phyloP scores from a whole-genome alignment of 2,888 invertebrate species.

The Lepetodrilus schrolli region DNA sequence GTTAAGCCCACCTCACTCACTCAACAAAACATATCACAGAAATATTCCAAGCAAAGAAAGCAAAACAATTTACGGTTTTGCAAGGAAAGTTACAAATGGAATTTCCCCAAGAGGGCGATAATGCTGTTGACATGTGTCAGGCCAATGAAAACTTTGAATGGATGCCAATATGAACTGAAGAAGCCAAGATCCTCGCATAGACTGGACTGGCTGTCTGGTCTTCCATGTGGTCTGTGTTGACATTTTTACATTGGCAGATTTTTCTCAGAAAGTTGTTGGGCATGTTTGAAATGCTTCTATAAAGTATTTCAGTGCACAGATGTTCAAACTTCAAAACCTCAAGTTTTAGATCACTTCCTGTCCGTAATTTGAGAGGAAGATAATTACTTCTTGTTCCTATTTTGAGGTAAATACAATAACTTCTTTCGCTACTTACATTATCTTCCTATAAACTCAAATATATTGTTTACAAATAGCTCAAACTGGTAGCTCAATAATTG shows the following conservation, averaged over 20 bases:
- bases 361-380: background rate
- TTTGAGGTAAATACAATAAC: background rate
- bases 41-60: too few species aligned
- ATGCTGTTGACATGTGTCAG: background rate
- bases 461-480: background rate
- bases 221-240: background rate
- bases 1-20: too few species aligned
- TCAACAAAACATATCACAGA: too few species aligned
- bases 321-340: background rate
- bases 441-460: background rate
- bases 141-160: background rate
- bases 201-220: too few species aligned
- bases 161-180: background rate
- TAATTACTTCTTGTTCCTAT: background rate
- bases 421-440: background rate
- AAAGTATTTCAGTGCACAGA: too few species aligned
- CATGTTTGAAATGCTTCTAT: too few species aligned
- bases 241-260: slow-evolving; percentile 6
- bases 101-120: background rate
- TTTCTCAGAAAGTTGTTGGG: background rate
- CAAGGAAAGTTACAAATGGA: background rate
- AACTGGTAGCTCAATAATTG: too few species aligned
- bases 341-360: background rate
- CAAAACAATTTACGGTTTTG: too few species aligned
- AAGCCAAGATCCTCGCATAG: background rate